Base-by-base conservation (phyloP, 2,113 vertebrate species). In the Hymenochirus boettgeri region DNA sequence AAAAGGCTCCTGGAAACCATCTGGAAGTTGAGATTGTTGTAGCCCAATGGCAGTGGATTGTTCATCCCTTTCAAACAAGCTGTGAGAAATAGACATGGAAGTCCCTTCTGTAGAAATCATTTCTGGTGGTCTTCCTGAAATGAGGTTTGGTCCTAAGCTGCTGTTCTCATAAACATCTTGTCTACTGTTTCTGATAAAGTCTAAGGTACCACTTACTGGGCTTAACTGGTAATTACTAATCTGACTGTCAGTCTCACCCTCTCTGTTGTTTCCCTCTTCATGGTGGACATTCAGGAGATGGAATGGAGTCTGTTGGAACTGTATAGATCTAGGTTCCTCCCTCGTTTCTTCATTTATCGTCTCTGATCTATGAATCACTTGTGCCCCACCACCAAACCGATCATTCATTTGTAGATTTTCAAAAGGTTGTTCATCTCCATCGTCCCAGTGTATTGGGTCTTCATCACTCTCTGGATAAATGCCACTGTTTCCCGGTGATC, bases 341-440 rank as follows among this genome's bases (percentile, higher is more conserved):
- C 52, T 29, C 25, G 8, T 31, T 17, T 29, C 23, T 55, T 55
- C 26, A 31, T 19, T 55, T 31, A 18, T 3, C 15, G 29, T 27
- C n/a, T 18, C 17, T 26, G 26, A 18, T 4, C 2, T 27, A n/a
- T 18, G 6, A 17, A 9, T 25, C 9, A 25, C 4, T 11, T 55
- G 15, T n/a, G 25, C 17, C 54, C 21, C 59, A 37, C 21, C 59
- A 37, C 11, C 46, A 29, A 24, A 61, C 21, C 52, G 26, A 19
- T 61, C 75, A 64, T 27, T 57, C 59, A 53, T 71, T 3, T 8
- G 62, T 58, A 65, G 54, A 62, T 62, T 52, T 61, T 42, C 71
- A 13, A 5, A 59, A 59, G 10, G 3, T 45, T 57, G 12, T 58
- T 71, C 72, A 39, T 75, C 70, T 3, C 19, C 0, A 2, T 47